Percentiles rank a stretch among this genome's conserved stretches.
Conservation (phyloP, 2,113 vertebrate species). For the pig (Sus scrofa) region T2T-Sscrofa CM000822.6:35662501-35663000, state of each 20-base stretch:
- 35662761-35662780: background rate
- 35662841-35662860: background rate
- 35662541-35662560: background rate
- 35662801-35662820: background rate
- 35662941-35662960: background rate
- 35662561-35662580: background rate
- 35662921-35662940: background rate
- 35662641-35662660: slow-evolving; percentile 7
- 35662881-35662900: background rate
- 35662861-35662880: background rate
- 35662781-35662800: background rate
- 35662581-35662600: background rate
- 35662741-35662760: background rate
- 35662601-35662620: background rate
- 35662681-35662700: background rate
- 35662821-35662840: background rate
- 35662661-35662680: background rate
- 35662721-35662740: background rate
- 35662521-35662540: background rate
- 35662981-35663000: background rate
- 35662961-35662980: background rate
- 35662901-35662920: background rate
- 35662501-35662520: background rate
- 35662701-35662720: background rate
- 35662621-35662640: background rate